Evolutionary conservation across 2,113 vertebrate genomes (phyloP).

Genomic region (Psettodes erumei): DNA sequence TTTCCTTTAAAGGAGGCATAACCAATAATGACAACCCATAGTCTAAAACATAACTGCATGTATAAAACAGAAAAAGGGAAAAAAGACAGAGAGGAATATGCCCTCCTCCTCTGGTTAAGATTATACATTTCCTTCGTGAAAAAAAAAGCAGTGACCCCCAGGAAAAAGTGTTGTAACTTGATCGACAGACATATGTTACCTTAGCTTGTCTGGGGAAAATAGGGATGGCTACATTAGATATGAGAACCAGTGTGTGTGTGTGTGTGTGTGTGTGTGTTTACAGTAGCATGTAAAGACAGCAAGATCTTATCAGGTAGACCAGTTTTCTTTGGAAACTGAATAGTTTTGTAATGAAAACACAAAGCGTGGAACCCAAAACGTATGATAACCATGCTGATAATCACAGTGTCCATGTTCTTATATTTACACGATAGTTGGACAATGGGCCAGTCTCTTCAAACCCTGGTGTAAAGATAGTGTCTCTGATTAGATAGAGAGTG

Average conservation of each 20-base stretch:
- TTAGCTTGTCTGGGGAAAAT: constrained; percentile 7
- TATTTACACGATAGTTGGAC: neutral
- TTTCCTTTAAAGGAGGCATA: too few species aligned
- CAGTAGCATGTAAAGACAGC: neutral
- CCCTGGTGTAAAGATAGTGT: neutral
- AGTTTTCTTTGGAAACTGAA: neutral
- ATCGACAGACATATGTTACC: constrained; percentile 50
- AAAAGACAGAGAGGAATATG: too few species aligned
- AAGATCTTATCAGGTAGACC: neutral
- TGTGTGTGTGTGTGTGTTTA: neutral
- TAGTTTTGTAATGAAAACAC: neutral
- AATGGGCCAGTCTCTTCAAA: neutral
- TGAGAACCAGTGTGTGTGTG: neutral
- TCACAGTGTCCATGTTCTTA: neutral
- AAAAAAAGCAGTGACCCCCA: neutral
- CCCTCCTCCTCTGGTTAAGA: too few species aligned
- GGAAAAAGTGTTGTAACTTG: constrained; percentile 28
- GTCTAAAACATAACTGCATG: too few species aligned
- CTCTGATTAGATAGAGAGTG: neutral
- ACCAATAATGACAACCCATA: too few species aligned
- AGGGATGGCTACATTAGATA: neutral
- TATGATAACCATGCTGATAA: neutral
- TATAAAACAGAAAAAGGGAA: too few species aligned
- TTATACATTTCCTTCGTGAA: too few species aligned
- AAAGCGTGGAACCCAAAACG: neutral